Percentiles rank a stretch among this genome's conserved stretches.
phyloP scores from a whole-genome alignment of 2,113 vertebrate genomes.

The Rana temporaria region DNA sequence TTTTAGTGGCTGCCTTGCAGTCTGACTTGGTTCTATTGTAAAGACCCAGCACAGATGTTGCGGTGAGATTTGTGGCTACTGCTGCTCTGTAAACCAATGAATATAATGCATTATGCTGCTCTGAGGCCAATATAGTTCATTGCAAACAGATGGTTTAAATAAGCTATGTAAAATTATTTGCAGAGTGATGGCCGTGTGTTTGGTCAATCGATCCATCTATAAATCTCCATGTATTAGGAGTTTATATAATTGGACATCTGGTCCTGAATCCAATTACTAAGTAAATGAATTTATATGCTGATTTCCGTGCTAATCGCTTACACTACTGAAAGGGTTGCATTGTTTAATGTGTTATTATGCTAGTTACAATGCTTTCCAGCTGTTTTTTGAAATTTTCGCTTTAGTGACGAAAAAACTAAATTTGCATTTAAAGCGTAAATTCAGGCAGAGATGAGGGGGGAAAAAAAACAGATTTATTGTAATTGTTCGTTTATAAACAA shows the following conservation, averaged over 20 bases:
- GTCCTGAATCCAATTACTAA: not conserved
- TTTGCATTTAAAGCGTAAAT: too few relatives aligned
- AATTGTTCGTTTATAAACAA: too few relatives aligned
- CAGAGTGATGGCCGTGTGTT: not conserved
- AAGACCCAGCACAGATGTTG: conserved; percentile 12
- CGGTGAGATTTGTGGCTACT: conserved; percentile 12
- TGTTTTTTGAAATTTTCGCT: not conserved
- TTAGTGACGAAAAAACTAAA: not conserved
- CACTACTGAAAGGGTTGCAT: not conserved
- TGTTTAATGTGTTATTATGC: not conserved
- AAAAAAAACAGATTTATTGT: too few relatives aligned
- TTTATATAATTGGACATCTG: not conserved
- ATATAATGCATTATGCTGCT: conserved; percentile 29
- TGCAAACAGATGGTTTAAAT: conserved; percentile 31
- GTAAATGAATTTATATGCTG: not conserved
- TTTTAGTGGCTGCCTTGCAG: not conserved
- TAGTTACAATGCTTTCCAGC: not conserved
- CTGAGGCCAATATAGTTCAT: conserved; percentile 20
- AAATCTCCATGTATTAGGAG: not conserved
- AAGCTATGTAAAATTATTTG: not conserved
- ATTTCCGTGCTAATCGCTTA: conserved; percentile 1
- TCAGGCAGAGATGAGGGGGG: too few relatives aligned
- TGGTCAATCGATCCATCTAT: not conserved
- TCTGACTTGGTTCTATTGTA: not conserved
- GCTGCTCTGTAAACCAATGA: not conserved